Evolutionary conservation across 2,888 invertebrate species (phyloP), one percentile per base, ranked within the genome.

Genomic region (Metalampra italica): DNA sequence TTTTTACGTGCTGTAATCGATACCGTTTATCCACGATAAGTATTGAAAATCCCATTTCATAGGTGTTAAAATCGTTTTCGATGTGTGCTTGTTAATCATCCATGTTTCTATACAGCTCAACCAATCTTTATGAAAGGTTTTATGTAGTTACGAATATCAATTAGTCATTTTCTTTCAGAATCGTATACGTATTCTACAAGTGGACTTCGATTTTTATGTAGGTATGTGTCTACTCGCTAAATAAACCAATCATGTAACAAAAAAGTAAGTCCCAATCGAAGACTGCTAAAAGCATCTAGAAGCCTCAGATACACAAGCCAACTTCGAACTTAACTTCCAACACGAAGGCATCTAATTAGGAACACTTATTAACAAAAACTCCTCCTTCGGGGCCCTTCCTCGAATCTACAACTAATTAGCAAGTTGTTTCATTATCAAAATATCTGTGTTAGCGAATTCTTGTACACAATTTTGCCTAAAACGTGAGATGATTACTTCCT

Each of bases 341-440:
- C 51, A 14, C 34, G 43, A 39, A 60, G 51, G 49, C 51, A 57
- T 64, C 62, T 61, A 64, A 66, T 64, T 66, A 59, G 54, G 53
- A 55, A 54, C 57, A 54, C 42, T 50, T 56, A 53, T 53, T 53
- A 54, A 55, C 58, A 56, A 59, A 65, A 62, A 63, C 56, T 61
- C 56, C 54, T 45, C 51, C 52, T 44, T 43, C 38, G 48, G 46
- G 45, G 45, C 41, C 13, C n/a, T 36, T n/a, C 30, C 5, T 30
- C 32, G 13, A 32, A 32, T 32, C 14, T 43, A 29, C 41, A 51
- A 53, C 57, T 60, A 56, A 60, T 60, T 57, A 60, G 43, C 34
- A 52, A 56, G 47, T 58, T 54, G 47, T 54, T 53, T 51, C 52
- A 55, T 58, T 58, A 51, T 41, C 45, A 40, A 44, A 53, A 55